These are phyloP conservation scores for Pardalotus punctatus DNA, from an alignment of 2,113 vertebrate species.

Conservation along the genomic window DNA sequence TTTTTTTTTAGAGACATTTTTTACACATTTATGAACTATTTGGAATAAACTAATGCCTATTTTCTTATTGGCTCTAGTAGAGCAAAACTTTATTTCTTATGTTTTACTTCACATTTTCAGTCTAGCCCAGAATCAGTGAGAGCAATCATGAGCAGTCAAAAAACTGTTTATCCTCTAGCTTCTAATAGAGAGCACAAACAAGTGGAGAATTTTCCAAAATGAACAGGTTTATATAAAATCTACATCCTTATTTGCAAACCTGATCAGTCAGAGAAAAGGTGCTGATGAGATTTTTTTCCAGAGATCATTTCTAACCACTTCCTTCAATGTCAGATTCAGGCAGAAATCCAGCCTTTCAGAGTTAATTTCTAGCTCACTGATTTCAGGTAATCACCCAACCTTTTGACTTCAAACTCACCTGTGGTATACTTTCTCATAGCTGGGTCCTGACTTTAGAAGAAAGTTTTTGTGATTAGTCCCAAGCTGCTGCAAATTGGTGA, in stretches of 20 bases:
- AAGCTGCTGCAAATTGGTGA: background rate
- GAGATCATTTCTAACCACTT: background rate
- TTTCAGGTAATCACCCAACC: background rate
- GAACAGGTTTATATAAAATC: background rate
- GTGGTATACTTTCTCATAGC: background rate
- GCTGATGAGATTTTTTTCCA: background rate
- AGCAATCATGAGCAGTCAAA: background rate
- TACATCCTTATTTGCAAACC: background rate
- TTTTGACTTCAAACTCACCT: background rate
- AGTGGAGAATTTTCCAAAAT: background rate
- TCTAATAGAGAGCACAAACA: background rate
- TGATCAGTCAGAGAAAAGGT: background rate
- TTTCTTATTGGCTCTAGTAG: background rate
- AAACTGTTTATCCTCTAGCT: background rate
- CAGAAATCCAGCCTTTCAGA: background rate
- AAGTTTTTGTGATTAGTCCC: background rate
- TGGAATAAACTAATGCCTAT: background rate
- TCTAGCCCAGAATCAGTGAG: background rate
- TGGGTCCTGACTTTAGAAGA: background rate
- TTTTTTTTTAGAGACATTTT: background rate
- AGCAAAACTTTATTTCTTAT: background rate
- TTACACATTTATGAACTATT: background rate
- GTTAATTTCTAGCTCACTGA: background rate
- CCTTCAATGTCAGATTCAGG: background rate
- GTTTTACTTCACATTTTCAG: background rate